Conservation (phyloP, 2,113 vertebrate species). For the Centropus unirufus region DNA sequence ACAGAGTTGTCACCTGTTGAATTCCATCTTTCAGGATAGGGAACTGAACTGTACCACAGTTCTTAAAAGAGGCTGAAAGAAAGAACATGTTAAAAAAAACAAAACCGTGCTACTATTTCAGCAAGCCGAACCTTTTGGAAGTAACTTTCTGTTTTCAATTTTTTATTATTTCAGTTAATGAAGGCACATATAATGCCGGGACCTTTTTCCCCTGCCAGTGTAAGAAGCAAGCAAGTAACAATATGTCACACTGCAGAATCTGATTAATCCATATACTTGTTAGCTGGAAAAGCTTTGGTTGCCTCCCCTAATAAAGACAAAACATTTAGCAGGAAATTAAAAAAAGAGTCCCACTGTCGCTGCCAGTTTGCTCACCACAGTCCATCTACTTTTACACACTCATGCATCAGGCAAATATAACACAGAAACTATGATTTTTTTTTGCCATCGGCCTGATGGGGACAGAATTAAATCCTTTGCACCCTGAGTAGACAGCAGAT, state of each 20-base stretch:
- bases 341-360: not conserved
- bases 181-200: not conserved
- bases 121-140: not conserved
- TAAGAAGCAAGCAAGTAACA: not conserved
- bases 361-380: not conserved
- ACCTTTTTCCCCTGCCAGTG: not conserved
- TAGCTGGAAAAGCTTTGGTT: not conserved
- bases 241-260: not conserved
- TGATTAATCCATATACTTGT: not conserved
- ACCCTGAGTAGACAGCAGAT: not conserved
- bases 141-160: not conserved
- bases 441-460: not conserved
- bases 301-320: not conserved
- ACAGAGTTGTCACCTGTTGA: not conserved
- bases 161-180: not conserved
- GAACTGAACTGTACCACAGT: not conserved
- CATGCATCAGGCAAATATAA: not conserved
- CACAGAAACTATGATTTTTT: not conserved
- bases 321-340: fast-evolving
- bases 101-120: not conserved
- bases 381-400: not conserved
- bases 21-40: not conserved
- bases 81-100: not conserved
- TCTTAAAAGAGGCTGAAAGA: not conserved
- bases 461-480: not conserved